Evolutionary conservation across 1,140 invertebrate species (phyloP).

Genomic region (Diorhabda carinulata): DNA sequence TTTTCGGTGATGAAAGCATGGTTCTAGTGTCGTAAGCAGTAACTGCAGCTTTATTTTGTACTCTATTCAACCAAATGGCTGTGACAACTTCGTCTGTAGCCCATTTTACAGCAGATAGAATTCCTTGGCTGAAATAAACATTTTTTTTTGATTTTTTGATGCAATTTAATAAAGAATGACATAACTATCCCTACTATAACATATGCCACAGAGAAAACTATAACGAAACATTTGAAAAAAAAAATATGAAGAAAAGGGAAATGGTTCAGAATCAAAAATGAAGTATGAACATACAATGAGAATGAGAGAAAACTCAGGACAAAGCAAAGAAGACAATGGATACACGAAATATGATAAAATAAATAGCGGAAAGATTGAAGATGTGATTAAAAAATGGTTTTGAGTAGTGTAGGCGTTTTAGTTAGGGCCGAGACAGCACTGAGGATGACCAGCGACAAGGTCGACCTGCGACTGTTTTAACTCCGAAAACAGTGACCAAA

Average conservation of each 20-base stretch:
- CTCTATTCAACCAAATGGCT: slow-evolving; percentile 80
- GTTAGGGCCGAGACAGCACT: no score
- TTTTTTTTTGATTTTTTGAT: no score
- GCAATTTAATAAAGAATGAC: not conserved
- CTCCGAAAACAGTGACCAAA: no score
- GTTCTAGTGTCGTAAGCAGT: slow-evolving; percentile 32
- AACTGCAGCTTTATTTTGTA: slow-evolving; percentile 63
- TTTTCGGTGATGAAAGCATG: slow-evolving; percentile 15
- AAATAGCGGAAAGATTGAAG: no score
- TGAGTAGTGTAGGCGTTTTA: no score
- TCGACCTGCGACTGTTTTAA: no score
- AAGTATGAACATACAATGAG: no score
- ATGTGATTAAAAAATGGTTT: no score
- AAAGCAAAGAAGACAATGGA: no score
- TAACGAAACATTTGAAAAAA: not conserved
- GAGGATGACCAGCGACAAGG: no score
- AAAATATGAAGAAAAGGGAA: not conserved
- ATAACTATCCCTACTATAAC: not conserved
- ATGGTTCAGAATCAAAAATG: not conserved
- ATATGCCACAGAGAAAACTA: not conserved
- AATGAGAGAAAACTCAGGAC: no score
- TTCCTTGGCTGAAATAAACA: slow-evolving; percentile 54
- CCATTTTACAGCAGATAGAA: slow-evolving; percentile 74
- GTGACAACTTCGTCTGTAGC: slow-evolving; percentile 64
- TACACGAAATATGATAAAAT: no score